Evolutionary conservation across 2,888 invertebrate species (phyloP).

Genomic region (Amaurobius ferox): DNA sequence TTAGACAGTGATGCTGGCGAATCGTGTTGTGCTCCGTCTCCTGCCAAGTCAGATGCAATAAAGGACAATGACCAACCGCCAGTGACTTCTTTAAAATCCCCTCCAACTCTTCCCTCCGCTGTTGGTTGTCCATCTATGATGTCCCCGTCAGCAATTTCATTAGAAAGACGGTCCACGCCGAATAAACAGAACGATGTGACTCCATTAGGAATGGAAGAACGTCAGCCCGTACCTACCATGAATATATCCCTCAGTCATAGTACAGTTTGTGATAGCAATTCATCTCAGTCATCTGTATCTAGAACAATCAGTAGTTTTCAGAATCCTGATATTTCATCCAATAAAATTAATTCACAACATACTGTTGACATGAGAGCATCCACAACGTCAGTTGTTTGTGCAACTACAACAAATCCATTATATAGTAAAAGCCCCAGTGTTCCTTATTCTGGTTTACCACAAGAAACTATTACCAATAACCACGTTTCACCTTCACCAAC

Average conservation of each 20-base stretch:
- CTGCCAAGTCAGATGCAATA: slow-evolving; percentile 57
- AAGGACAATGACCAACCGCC: slow-evolving; percentile 22
- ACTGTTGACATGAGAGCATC: slow-evolving; percentile 21
- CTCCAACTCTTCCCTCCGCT: slow-evolving; percentile 20
- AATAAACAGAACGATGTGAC: slow-evolving; percentile 34
- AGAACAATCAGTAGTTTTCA: slow-evolving; percentile 37
- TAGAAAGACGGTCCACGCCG: slow-evolving; percentile 58
- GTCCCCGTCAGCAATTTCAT: slow-evolving; percentile 38
- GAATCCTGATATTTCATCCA: neutral
- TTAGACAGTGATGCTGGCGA: slow-evolving; percentile 66
- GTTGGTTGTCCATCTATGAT: slow-evolving; percentile 21
- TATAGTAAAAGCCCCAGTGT: slow-evolving; percentile 31
- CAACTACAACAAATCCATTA: slow-evolving; percentile 19
- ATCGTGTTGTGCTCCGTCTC: slow-evolving; percentile 59
- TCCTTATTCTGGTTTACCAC: slow-evolving; percentile 32
- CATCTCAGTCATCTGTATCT: slow-evolving; percentile 33
- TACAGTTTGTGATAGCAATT: slow-evolving; percentile 43
- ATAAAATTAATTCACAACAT: slow-evolving; percentile 3
- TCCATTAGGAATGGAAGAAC: slow-evolving; percentile 27
- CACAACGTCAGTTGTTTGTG: slow-evolving; percentile 19
- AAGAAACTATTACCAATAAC: slow-evolving; percentile 27
- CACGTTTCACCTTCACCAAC: slow-evolving; percentile 36
- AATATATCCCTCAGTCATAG: slow-evolving; percentile 41
- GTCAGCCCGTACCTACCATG: slow-evolving; percentile 30
- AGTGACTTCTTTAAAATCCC: slow-evolving; percentile 40